phyloP scores from a whole-genome alignment of 2,888 invertebrate genomes.

The Laothoe populi region DNA sequence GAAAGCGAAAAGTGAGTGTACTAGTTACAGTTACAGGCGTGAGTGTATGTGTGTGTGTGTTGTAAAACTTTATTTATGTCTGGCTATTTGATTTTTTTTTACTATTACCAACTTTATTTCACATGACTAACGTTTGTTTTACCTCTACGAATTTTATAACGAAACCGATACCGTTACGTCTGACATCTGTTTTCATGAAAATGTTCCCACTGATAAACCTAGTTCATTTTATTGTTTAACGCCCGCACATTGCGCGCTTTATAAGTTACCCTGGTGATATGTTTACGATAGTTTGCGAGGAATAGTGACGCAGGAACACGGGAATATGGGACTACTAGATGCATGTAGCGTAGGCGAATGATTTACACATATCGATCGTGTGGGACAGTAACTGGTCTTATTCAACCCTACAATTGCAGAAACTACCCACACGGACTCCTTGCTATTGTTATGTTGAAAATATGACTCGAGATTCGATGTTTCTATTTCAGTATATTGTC shows the following conservation, averaged over 20 bases:
- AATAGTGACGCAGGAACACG: constrained; percentile 40
- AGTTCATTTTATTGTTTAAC: constrained; percentile 66
- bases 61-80: constrained; percentile 16
- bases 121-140: not conserved
- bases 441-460: constrained; percentile 29
- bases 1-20: too few relatives aligned
- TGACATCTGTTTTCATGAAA: constrained; percentile 26
- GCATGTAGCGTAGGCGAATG: constrained; percentile 69
- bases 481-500: constrained; percentile 4
- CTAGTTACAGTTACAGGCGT: too few relatives aligned
- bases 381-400: constrained; percentile 45
- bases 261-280: constrained; percentile 53
- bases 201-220: constrained; percentile 40
- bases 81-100: not conserved
- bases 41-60: too few relatives aligned
- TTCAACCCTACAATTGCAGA: constrained; percentile 28
- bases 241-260: constrained; percentile 55
- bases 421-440: constrained; percentile 20
- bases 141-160: constrained; percentile 4
- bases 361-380: constrained; percentile 60
- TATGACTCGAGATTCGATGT: constrained; percentile 34
- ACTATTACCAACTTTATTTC: not conserved
- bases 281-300: constrained; percentile 52
- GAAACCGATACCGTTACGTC: constrained; percentile 14
- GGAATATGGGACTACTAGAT: constrained; percentile 45